Evolutionary conservation across 2,888 invertebrate genomes (phyloP).

Genomic region (Epicampocera succincta): DNA sequence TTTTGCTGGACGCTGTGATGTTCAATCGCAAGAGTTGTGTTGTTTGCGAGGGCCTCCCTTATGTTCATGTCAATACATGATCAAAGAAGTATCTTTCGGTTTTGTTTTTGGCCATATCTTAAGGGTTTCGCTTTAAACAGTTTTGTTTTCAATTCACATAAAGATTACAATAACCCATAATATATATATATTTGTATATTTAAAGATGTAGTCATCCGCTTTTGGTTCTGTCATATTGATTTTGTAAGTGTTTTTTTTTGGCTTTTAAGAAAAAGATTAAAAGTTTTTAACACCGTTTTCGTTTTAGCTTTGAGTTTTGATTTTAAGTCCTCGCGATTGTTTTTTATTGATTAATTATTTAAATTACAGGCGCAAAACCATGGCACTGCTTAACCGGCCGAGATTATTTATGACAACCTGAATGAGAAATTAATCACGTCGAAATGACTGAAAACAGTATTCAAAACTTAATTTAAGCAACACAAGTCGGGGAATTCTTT

Average conservation of each 20-base stretch:
- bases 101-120: slow-evolving; percentile 20
- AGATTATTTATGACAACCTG: slow-evolving; percentile 10
- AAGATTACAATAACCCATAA: slow-evolving; percentile 24
- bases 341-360: slow-evolving; percentile 32
- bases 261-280: slow-evolving; percentile 20
- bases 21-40: no score
- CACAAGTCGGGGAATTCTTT: background rate
- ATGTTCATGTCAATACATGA: no score
- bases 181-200: slow-evolving; percentile 3
- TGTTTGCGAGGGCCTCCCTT: no score
- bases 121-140: slow-evolving; percentile 6
- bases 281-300: slow-evolving; percentile 47
- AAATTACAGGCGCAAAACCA: slow-evolving; percentile 8
- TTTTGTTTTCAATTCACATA: background rate
- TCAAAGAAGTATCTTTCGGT: background rate
- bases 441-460: slow-evolving; percentile 16
- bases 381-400: background rate
- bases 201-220: slow-evolving; percentile 16
- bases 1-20: no score
- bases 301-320: slow-evolving; percentile 33
- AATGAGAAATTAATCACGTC: slow-evolving; percentile 8
- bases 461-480: background rate
- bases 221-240: slow-evolving; percentile 15
- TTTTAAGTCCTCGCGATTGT: background rate
- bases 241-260: slow-evolving; percentile 18